Base-by-base conservation (phyloP, 2,113 vertebrate species). In the Ciconia maguari region DNA sequence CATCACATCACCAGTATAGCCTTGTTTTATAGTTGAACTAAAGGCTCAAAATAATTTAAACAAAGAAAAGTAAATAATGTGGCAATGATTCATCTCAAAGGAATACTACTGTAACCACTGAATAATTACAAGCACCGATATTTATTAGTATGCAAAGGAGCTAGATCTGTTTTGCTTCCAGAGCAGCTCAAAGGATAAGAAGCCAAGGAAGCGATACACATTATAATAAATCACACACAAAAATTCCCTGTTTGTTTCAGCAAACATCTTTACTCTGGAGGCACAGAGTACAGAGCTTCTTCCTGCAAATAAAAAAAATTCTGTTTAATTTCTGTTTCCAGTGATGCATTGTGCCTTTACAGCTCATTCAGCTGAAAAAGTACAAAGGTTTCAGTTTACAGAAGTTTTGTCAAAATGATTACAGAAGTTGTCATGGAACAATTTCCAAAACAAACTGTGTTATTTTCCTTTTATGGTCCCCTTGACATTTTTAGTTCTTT, bases 111-210 rank as follows among this genome's bases (percentile, higher is more conserved):
- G 94, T 96, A 98, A 97, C 94, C 92, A 83, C 86, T 91, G 95
- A 97, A 94, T 97, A 98, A 98, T 98, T 97, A 97, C 96, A 96
- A 88, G 94, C 96, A 97, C 90, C 34, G 22, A 89, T 96, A 95
- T 96, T 98, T 98, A 98, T 98, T 98, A 97, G 95, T 79, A 98
- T 98, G 97, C 97, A 98, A 97, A 98, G 96, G 75, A 97, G 93
- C 61, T 90, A 41, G 77, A 96, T 88, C 84, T 95, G 95, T 78
- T 97, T 94, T 87, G 81, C 92, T 97, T 96, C 96, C 97, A 98
- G 96, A 97, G 86, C 95, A 86, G 86, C 97, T 95, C 79, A 82
- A 94, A 97, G 98, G 96, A 98, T 94, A 97, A 97, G 91, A 97
- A 96, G 97, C 93, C 98, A 95, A 86, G 95, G 89, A 96, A 97